Base-by-base conservation (phyloP, 1,140 invertebrate species). In the Drosophila sp. region DNA sequence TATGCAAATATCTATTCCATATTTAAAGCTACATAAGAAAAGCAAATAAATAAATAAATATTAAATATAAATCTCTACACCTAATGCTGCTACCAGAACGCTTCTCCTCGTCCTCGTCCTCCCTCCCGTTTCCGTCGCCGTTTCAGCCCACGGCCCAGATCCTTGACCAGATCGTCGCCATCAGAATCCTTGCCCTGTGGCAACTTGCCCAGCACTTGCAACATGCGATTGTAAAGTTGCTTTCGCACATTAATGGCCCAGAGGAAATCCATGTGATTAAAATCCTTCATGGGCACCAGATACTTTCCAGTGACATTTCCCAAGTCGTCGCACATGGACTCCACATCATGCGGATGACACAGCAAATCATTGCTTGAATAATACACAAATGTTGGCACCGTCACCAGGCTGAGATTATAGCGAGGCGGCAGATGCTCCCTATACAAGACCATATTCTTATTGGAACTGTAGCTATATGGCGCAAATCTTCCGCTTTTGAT, bases 241-340 rank as follows among this genome's bases (percentile, higher is more conserved):
- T 83, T 89, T 29, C 94, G 93, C 0, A 93, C 94, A 63, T 95
- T 93, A 29, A 93, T 94, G 0, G 93, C 94, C 92, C 94, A 95
- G 7, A 95, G 89, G 73, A 94, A 95, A 72, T 96, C 95, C 61
- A 95, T 80, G 76, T 95, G 95, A 78, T 94, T 95, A 62, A 95
- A 96, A 58, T 92, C 91, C 0, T 92, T 72, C 48, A 93, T 69
- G 0, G 93, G 92, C 1, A 95, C 93, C 78, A 93, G 84, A 69
- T 93, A 94, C 87, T 93, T 94, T n/a, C 93, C 93, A 14, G 94
- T 90, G 2, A 92, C 91, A 65, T 94, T 93, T 14, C 92, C 92
- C 5, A 95, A 67, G 77, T 93, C 91, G 4, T 78, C 90, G 54
- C 91, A 92, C 89, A 96, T 92, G 80, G 91, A 92, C 48, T 93